Evolutionary conservation across 2,113 vertebrate species (phyloP), one percentile per base, ranked within the genome.

Genomic region (Lagopus leucura): DNA sequence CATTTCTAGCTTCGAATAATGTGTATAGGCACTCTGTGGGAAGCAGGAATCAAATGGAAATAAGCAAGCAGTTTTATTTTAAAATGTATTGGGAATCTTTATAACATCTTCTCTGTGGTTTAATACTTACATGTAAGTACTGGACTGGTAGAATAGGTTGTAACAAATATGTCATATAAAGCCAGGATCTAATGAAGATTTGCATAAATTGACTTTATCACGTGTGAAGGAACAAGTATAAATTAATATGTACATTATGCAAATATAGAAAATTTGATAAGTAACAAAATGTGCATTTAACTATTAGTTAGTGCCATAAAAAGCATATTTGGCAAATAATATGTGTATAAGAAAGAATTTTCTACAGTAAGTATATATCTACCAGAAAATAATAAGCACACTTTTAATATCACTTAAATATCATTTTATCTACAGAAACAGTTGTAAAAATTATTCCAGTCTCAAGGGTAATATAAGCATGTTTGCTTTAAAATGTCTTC

Each of bases 161-260:
- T 6, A 61, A 13, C 8, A 15, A 77, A 47, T 67, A 47, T 0
- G 22, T 38, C 1, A 8, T 66, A 36, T 64, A 34, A 95, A 92
- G 7, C 74, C 27, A 96, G 92, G 18, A 93, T 78, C 7, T 76
- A 83, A 38, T 14, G 16, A 82, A 76, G 60, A 48, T 42, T 95
- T 89, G 36, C 6, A 34, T 76, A 34, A 72, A 52, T 67, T 3
- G 6, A 21, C 8, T 6, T 8, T 36, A 66, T 58, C 2, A 40
- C 8, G 11, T 58, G 3, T 1, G 3, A 25, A 74, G 30, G 6
- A 76, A 64, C 5, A 4, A 58, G 80, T 72, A 86, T 14, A 94
- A 64, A 72, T 61, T 52, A 67, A 64, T 67, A 70, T 83, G 36
- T 7, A 88, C 85, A 65, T 57, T 86, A 57, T 28, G 28, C 14